These are phyloP conservation scores for Drosophila macrothrix DNA, from an alignment of 2,888 invertebrate species.

Conservation along the genomic window DNA sequence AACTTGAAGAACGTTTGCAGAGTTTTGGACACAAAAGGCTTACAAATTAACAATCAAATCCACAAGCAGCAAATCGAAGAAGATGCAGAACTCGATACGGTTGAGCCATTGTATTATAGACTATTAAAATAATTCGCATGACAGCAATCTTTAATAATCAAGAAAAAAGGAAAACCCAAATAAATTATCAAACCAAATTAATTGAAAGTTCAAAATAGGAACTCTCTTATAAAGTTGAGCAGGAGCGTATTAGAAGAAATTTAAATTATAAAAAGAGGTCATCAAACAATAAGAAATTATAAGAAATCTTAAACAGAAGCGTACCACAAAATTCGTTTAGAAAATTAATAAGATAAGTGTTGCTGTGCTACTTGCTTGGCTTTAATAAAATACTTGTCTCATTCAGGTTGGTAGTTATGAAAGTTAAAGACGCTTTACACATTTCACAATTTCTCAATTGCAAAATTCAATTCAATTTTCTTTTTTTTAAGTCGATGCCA, in stretches of 20 bases:
- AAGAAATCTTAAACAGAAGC: not conserved
- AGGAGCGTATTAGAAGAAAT: not conserved
- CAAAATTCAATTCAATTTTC: slow-evolving; percentile 41
- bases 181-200: not conserved
- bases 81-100: not conserved
- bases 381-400: not conserved
- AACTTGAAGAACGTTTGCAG: not conserved
- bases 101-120: slow-evolving; percentile 15
- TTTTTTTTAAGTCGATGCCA: slow-evolving; percentile 60
- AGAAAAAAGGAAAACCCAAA: not conserved
- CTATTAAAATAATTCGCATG: slow-evolving; percentile 78
- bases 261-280: not conserved
- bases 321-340: not conserved
- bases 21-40: slow-evolving; percentile 30
- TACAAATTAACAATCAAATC: slow-evolving; percentile 56
- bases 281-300: not conserved
- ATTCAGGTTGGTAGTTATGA: not conserved
- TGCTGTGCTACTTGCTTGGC: not conserved
- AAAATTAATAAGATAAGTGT: not conserved
- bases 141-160: slow-evolving; percentile 21
- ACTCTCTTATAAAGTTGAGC: not conserved
- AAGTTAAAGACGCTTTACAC: slow-evolving; percentile 26
- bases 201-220: not conserved
- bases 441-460: slow-evolving; percentile 26
- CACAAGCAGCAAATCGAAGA: slow-evolving; percentile 24